Evolutionary conservation across 2,888 invertebrate species (phyloP).

Genomic region (Eurytoma adleriae): DNA sequence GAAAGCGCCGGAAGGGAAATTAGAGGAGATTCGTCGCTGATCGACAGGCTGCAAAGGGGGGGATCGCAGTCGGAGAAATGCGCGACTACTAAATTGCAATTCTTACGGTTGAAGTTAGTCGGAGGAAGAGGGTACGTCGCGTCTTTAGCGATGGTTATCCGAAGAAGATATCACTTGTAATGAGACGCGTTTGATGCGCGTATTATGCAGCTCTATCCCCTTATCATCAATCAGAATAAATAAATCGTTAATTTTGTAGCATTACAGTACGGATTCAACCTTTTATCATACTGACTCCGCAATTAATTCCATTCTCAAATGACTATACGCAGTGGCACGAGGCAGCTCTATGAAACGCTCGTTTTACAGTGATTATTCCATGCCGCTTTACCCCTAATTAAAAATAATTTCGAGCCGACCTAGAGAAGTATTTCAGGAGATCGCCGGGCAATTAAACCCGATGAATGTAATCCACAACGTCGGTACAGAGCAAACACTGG

Average conservation of each 20-base stretch:
- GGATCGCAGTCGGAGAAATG: not conserved
- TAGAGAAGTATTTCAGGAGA: not conserved
- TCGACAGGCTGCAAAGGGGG: too few species aligned
- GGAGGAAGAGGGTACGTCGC: not conserved
- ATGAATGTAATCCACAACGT: constrained; percentile 39
- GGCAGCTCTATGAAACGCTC: not conserved
- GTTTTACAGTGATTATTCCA: not conserved
- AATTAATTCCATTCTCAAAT: too few species aligned
- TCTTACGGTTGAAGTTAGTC: not conserved
- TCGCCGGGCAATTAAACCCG: not conserved
- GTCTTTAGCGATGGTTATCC: not conserved
- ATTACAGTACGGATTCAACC: too few species aligned
- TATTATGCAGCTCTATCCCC: too few species aligned
- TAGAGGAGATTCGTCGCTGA: not conserved
- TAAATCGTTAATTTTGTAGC: too few species aligned
- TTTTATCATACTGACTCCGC: too few species aligned
- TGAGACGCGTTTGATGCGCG: too few species aligned
- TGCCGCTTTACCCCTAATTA: not conserved
- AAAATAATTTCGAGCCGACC: not conserved
- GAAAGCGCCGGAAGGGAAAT: not conserved
- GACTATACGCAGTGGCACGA: too few species aligned
- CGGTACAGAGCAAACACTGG: not conserved
- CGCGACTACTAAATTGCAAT: not conserved
- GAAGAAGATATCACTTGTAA: not conserved
- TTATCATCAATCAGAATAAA: too few species aligned